Evolutionary conservation across 2,888 invertebrate genomes (phyloP), one percentile per base, ranked within the genome.

Genomic region (Rhimphoctona megacephalus): DNA sequence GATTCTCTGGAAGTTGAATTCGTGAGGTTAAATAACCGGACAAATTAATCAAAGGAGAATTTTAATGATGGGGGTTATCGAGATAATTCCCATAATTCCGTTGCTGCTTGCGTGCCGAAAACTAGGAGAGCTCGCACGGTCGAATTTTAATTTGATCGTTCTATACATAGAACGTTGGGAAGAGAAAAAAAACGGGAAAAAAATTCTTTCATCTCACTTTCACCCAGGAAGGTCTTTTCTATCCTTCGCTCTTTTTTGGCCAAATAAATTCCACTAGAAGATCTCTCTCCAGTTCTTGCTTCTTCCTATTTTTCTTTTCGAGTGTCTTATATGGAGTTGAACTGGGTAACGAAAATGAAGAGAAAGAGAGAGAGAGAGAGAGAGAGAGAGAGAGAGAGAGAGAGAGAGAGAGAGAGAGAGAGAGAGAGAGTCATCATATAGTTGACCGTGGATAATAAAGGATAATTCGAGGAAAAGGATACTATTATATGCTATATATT

Each of bases 1-100:
- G 14, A 22, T 64, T 14, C 22, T 19, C 14, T n/a, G n/a, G 54
- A 30, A 22, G 57, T 46, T 3, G 19, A 22, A 8, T 61, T 46
- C 36, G n/a, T 33, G 83, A 78, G 73, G 85, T 83, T 78, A 81
- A 88, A 88, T 85, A 85, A 87, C 88, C 86, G 89, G 89, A 89
- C 87, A 90, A 91, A 91, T 91, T 91, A 91, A 91, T 91, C 90
- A 91, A 90, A 90, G 87, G 88, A 88, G 89, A 89, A 89, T 89
- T 90, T 91, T 91, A 89, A 90, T 91, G 87, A 90, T 83, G 88
- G 90, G 90, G 90, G 90, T 89, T 89, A 90, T 90, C 90, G 88
- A 89, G 90, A 83, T 91, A 91, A 91, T 91, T 89, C 90, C 88
- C 90, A 89, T 90, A 90, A 91, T 91, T 91, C 89, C 70, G 86